These are phyloP conservation scores for Pachycephus smyrnensis DNA, from an alignment of 2,888 invertebrate genomes.

Conservation along the genomic window DNA sequence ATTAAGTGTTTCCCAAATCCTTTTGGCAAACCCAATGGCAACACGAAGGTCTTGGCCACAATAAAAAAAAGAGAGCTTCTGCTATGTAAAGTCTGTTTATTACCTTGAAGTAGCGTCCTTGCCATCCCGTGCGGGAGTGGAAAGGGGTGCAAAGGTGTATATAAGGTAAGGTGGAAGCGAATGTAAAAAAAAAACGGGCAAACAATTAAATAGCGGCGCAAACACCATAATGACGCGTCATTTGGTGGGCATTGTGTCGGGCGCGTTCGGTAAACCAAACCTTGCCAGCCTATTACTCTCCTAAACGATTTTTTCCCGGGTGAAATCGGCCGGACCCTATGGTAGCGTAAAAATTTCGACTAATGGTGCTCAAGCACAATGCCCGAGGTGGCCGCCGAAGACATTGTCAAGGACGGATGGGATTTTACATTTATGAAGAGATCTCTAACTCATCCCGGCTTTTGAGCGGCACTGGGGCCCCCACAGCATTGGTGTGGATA, in stretches of 20 bases:
- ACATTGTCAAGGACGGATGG: slow-evolving; percentile 18
- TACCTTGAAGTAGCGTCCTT: not conserved
- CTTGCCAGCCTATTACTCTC: slow-evolving; percentile 16
- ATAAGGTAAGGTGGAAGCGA: not conserved
- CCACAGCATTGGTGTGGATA: slow-evolving; percentile 52
- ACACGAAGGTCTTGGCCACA: not conserved
- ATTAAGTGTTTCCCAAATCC: slow-evolving; percentile 7
- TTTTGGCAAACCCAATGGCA: slow-evolving; percentile 17
- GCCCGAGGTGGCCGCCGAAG: slow-evolving; percentile 13
- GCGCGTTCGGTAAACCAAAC: slow-evolving; percentile 18
- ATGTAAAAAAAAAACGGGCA: not conserved
- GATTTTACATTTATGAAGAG: slow-evolving; percentile 22
- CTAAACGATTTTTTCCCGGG: slow-evolving; percentile 21
- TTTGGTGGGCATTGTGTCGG: slow-evolving; percentile 8
- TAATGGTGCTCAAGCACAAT: slow-evolving; percentile 35
- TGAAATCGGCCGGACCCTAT: slow-evolving; percentile 8
- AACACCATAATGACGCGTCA: slow-evolving; percentile 18
- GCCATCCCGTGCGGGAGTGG: not conserved
- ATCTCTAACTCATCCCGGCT: slow-evolving; percentile 25
- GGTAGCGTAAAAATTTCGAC: slow-evolving; percentile 34
- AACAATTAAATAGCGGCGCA: slow-evolving; percentile 11
- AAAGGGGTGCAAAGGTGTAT: not conserved
- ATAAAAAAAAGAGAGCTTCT: not conserved
- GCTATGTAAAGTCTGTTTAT: not conserved
- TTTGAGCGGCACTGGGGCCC: slow-evolving; percentile 24